A percentile compares a stretch with the other conserved stretches of the same genome.
Evolutionary conservation across 92 coral and sea anemone genomes (phyloP).

Genomic region (Galaxea fascicularis): DNA sequence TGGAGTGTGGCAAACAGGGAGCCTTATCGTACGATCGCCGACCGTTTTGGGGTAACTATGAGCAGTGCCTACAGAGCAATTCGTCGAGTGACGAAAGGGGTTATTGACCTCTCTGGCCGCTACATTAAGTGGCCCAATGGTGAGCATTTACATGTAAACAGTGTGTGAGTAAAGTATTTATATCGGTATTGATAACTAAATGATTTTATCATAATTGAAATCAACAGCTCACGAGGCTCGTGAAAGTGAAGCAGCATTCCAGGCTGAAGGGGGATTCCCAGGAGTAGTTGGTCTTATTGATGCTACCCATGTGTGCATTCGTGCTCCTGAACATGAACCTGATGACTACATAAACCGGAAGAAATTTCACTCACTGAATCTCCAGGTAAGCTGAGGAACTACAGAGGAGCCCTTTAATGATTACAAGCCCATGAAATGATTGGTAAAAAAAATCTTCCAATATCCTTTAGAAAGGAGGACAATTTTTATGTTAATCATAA

Average conservation of each 20-base stretch:
- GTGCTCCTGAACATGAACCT: too few species aligned
- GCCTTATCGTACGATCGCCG: slow-evolving; percentile 55
- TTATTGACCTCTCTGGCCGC: slow-evolving; percentile 47
- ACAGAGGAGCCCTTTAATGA: too few species aligned
- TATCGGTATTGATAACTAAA: slow-evolving; percentile 1
- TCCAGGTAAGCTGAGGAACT: too few species aligned
- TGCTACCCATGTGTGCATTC: neutral
- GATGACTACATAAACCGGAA: too few species aligned
- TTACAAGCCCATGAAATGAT: too few species aligned
- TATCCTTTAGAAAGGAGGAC: too few species aligned
- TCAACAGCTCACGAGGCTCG: slow-evolving; percentile 16
- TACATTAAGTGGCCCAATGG: slow-evolving; percentile 70
- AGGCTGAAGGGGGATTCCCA: slow-evolving; percentile 41
- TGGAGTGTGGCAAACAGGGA: slow-evolving; percentile 60
- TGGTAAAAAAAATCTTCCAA: too few species aligned
- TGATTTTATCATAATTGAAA: neutral
- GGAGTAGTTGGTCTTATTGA: slow-evolving; percentile 30
- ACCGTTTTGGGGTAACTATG: slow-evolving; percentile 61
- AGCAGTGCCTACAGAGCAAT: slow-evolving; percentile 68
- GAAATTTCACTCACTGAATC: too few species aligned
- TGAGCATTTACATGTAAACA: slow-evolving; percentile 39
- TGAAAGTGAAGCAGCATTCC: slow-evolving; percentile 13
- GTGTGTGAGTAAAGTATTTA: neutral
- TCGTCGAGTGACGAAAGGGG: slow-evolving; percentile 59
- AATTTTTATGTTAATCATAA: too few species aligned